phyloP scores from a whole-genome alignment of 2,113 vertebrate genomes.

The Neomonachus schauinslandi region DNA sequence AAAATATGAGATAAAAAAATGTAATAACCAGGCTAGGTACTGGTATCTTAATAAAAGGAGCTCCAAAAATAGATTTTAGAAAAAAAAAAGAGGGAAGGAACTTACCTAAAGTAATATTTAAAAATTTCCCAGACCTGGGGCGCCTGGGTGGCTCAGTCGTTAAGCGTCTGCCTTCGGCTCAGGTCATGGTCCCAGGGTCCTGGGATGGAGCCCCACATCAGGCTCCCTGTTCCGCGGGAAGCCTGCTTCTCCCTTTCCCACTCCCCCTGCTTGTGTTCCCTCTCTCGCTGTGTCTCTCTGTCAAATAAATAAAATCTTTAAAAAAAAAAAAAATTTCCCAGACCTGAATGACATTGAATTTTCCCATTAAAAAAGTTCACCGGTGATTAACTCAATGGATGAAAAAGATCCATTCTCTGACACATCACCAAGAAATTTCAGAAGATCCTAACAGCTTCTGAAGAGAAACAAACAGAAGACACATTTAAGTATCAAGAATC shows the following conservation, averaged over 20 bases:
- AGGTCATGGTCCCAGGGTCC: too few relatives aligned
- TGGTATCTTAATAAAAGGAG: not conserved
- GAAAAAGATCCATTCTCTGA: not conserved
- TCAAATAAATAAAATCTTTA: too few relatives aligned
- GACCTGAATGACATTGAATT: not conserved
- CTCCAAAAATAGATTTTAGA: not conserved
- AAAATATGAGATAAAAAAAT: not conserved
- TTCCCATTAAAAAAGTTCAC: not conserved
- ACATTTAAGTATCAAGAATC: not conserved
- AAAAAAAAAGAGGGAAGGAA: not conserved
- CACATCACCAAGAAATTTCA: conserved; percentile 36
- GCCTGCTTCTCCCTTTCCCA: too few relatives aligned
- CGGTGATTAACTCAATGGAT: not conserved
- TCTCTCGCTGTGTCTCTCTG: too few relatives aligned
- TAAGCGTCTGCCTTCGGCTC: too few relatives aligned
- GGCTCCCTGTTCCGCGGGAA: too few relatives aligned
- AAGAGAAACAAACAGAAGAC: conserved; percentile 44
- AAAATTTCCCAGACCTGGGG: not conserved
- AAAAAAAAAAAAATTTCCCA: not conserved
- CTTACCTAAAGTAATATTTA: not conserved
- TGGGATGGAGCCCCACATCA: too few relatives aligned
- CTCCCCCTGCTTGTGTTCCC: too few relatives aligned
- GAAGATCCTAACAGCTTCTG: not conserved
- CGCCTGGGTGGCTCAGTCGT: too few relatives aligned
- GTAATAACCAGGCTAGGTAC: not conserved